Evolutionary conservation across 2,888 invertebrate species (phyloP).

Genomic region (Drosophila pseudotakahashii): DNA sequence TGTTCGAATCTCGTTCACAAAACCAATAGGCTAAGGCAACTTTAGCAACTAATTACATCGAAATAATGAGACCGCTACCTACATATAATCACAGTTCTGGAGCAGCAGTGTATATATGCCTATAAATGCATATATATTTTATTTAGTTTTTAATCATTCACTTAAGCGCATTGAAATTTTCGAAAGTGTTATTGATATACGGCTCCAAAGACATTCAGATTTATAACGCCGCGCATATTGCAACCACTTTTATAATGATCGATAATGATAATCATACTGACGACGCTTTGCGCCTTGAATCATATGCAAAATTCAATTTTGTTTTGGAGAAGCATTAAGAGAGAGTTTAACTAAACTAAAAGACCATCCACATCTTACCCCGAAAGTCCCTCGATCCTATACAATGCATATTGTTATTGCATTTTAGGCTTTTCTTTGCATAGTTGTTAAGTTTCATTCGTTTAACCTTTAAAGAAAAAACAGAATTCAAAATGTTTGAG

Average conservation of each 20-base stretch:
- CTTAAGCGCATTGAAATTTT: conserved; percentile 43
- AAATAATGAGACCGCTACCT: conserved; percentile 44
- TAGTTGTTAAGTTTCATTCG: conserved; percentile 65
- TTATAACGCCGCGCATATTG: conserved; percentile 27
- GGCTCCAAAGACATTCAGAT: conserved; percentile 68
- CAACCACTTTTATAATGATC: conserved; percentile 9
- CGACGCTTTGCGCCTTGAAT: conserved; percentile 28
- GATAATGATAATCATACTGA: conserved; percentile 21
- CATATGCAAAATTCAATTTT: conserved; percentile 71
- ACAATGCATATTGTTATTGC: conserved; percentile 56
- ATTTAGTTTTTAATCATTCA: conserved; percentile 66
- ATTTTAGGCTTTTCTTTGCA: conserved; percentile 39
- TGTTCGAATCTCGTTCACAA: conserved; percentile 90
- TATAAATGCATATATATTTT: conserved; percentile 52
- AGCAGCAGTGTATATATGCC: conserved; percentile 41
- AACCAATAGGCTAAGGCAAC: conserved; percentile 80
- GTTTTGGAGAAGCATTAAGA: conserved; percentile 45
- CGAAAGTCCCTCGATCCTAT: conserved; percentile 22
- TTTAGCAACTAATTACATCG: conserved; percentile 55
- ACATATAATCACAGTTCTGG: conserved; percentile 40
- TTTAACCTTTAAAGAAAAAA: conserved; percentile 32
- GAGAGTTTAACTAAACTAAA: conserved; percentile 55
- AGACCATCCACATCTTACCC: conserved; percentile 48
- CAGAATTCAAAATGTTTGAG: conserved; percentile 29
- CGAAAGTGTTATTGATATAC: conserved; percentile 34